Percentiles rank a stretch among this genome's conserved stretches.
Conservation (phyloP, 2,113 vertebrate species). For the Aldabrachelys gigantea region DNA sequence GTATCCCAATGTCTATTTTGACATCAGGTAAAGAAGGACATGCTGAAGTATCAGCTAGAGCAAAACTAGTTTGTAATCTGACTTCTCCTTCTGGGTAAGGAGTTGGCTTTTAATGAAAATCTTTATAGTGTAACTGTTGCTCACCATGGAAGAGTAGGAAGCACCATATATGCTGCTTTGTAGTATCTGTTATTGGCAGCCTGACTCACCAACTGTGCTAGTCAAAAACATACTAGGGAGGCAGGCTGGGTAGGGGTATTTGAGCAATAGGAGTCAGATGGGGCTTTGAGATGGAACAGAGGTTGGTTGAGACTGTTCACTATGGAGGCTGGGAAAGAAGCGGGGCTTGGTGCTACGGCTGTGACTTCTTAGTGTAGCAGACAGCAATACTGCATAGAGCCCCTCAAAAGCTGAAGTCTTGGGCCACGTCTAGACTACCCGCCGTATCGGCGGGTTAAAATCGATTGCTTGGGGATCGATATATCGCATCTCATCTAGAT, state of each 20-base stretch:
- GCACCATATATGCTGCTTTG: rapidly evolving
- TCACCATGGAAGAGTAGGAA: neutral
- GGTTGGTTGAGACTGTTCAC: neutral
- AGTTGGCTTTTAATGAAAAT: neutral
- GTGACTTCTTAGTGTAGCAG: rapidly evolving
- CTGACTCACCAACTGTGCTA: neutral
- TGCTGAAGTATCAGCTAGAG: too few relatives aligned
- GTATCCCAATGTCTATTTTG: neutral
- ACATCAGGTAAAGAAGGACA: neutral
- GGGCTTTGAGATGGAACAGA: neutral
- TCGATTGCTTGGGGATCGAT: too few relatives aligned
- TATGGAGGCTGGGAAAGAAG: neutral
- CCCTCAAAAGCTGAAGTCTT: rapidly evolving
- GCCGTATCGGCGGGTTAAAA: too few relatives aligned
- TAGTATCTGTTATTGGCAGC: neutral
- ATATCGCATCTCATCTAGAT: too few relatives aligned
- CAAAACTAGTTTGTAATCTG: neutral
- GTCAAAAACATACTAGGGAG: neutral
- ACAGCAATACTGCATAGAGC: rapidly evolving
- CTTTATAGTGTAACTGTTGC: neutral
- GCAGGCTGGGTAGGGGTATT: neutral
- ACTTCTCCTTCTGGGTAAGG: neutral
- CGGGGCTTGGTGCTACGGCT: rapidly evolving
- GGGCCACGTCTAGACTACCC: too few relatives aligned
- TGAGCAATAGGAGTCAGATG: neutral